Base-by-base conservation (phyloP, 2,888 invertebrate species). In the Meghimatium bilineatum region DNA sequence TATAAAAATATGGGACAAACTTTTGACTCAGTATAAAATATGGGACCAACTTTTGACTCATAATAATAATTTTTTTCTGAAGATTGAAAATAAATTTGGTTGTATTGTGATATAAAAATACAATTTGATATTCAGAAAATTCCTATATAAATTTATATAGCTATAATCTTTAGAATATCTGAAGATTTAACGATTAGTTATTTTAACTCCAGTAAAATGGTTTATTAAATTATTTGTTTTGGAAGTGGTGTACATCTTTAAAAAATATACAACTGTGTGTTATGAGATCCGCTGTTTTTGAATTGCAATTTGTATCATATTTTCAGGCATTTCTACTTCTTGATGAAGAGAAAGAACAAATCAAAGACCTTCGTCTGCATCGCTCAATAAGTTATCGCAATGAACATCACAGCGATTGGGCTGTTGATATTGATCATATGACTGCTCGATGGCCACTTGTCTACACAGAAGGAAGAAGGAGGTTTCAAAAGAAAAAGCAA, bases 321-420 rank as follows among this genome's bases (percentile, higher is more conserved):
- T 80, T 83, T 10, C 80, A 88, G 88, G 75, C 56, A 3, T 87
- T 88, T 69, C 82, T 88, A 66, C 74, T 87, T 49, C 83, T 87
- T 80, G 87, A 88, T 69, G 88, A 88, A 74, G 86, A 87, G 83
- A 87, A 87, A 66, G 87, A 87, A 63, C 83, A 82, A 20, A 86
- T 87, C 56, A 84, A 85, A 82, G 86, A 87, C 72, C 81, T 84
- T 71, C 82, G 83, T 26, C 82, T 84, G 8, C 84, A 84, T 49
- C 84, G 85, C 74, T 82, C 80, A 14, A 77, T 87, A 56, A 78
- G 74, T 17, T 83, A 83, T 36, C 82, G 84, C 49, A 86, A 86
- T 49, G 85, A 86, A 66, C 85, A 85, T 20, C 75, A 84, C n/a
- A 44, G 72, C 67, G 86, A 86, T 72, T 84, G 82, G 84, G 86